Percentiles rank a stretch among this genome's conserved stretches.
These are phyloP conservation scores for Brachylomia viminalis DNA, from an alignment of 2,888 invertebrate genomes.

Conservation along the genomic window DNA sequence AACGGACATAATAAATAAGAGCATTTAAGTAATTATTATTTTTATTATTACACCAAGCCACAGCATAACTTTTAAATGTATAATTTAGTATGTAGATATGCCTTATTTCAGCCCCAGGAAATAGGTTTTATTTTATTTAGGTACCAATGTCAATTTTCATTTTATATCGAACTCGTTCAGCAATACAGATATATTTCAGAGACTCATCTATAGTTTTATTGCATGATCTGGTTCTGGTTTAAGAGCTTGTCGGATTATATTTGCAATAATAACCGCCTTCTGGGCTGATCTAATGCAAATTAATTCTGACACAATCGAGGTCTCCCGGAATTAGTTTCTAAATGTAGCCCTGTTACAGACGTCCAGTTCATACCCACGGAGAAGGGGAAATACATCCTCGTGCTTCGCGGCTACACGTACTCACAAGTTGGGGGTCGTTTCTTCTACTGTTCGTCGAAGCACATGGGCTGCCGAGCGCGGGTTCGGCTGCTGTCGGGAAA, in stretches of 20 bases:
- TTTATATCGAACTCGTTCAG: neutral
- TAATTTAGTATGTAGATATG: too few species aligned
- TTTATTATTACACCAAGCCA: neutral
- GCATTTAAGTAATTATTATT: neutral
- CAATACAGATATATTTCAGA: conserved; percentile 1
- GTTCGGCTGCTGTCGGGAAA: conserved; percentile 83
- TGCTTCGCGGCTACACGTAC: conserved; percentile 87
- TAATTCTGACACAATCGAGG: neutral
- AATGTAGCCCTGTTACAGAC: conserved; percentile 79
- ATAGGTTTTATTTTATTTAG: neutral
- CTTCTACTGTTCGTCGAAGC: conserved; percentile 89
- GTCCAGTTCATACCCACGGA: conserved; percentile 89
- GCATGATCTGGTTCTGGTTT: conserved; percentile 15
- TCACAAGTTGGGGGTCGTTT: conserved; percentile 89
- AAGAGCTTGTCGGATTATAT: conserved; percentile 23
- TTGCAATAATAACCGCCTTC: conserved; percentile 8
- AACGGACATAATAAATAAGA: neutral
- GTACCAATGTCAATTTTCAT: neutral
- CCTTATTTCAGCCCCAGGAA: neutral
- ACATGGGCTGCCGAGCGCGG: conserved; percentile 86
- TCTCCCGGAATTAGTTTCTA: conserved; percentile 60
- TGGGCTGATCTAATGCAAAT: conserved; percentile 5
- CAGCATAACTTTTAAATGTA: neutral
- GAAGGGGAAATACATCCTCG: conserved; percentile 87
- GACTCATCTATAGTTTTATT: neutral